Evolutionary conservation across 2,888 invertebrate genomes (phyloP).

Genomic region (Trachelus tabidus): DNA sequence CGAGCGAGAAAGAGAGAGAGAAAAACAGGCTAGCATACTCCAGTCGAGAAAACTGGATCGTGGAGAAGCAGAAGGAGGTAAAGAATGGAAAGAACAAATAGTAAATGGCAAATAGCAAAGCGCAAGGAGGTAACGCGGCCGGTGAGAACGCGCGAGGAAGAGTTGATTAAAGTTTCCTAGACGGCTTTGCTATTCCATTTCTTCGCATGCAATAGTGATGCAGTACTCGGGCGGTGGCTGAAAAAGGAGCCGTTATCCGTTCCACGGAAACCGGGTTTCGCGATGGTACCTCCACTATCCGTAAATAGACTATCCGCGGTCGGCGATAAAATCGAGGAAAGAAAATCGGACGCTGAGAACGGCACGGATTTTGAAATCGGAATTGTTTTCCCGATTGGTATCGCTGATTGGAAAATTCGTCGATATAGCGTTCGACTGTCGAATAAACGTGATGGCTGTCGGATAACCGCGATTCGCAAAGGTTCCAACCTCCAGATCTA

Average conservation of each 20-base stretch:
- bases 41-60: slow-evolving; percentile 1
- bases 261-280: slow-evolving; percentile 17
- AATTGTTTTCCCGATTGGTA: neutral
- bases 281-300: neutral
- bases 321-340: neutral
- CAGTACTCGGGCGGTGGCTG: slow-evolving; percentile 30
- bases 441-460: neutral
- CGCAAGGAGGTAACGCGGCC: neutral
- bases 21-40: neutral
- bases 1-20: slow-evolving; percentile 2
- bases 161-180: slow-evolving; percentile 41
- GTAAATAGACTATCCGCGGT: neutral
- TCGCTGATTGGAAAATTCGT: neutral
- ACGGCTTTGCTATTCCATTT: slow-evolving; percentile 52
- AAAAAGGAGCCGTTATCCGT: slow-evolving; percentile 19
- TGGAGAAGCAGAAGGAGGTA: slow-evolving; percentile 15
- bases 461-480: neutral
- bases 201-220: slow-evolving; percentile 53
- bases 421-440: neutral
- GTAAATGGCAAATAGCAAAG: neutral
- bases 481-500: neutral
- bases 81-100: neutral
- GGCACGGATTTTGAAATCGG: neutral
- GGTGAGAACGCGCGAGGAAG: neutral
- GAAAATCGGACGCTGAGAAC: neutral